A percentile compares a stretch with the other conserved stretches of the same genome.
Evolutionary conservation across 2,797 vertebrate species (phyloP).

Genomic region (Distichodus sexfasciatus): DNA sequence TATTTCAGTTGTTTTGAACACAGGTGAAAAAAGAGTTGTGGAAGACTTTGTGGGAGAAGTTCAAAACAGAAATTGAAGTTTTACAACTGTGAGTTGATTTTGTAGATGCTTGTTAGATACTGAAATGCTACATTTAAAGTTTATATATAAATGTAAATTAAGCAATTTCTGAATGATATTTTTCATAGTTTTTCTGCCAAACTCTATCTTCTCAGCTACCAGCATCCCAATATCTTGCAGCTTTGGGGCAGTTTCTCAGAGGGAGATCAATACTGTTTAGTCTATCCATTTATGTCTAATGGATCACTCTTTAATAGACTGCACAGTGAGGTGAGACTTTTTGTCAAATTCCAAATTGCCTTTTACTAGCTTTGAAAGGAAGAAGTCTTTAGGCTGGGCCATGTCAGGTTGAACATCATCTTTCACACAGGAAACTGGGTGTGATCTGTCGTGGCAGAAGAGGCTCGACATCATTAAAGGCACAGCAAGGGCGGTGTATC

Average conservation of each 20-base stretch:
- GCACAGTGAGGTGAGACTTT: conserved; percentile 62
- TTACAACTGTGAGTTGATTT: conserved; percentile 68
- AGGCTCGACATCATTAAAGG: conserved; percentile 66
- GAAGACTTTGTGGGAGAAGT: conserved; percentile 71
- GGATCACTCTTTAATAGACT: conserved; percentile 71
- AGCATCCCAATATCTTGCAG: conserved; percentile 71
- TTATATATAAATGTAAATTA: too few relatives aligned
- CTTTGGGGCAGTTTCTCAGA: conserved; percentile 66
- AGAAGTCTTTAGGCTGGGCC: not conserved
- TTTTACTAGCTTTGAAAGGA: not conserved
- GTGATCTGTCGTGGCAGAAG: conserved; percentile 63
- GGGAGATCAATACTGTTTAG: conserved; percentile 63
- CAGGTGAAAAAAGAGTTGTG: conserved; percentile 58
- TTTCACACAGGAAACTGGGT: conserved; percentile 41
- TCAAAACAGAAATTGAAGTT: conserved; percentile 74
- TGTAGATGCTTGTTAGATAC: not conserved
- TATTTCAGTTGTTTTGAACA: not conserved
- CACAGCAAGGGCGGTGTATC: conserved; percentile 60
- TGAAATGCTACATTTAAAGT: not conserved
- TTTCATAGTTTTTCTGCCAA: not conserved
- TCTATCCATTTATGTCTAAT: conserved; percentile 70
- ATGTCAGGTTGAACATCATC: not conserved
- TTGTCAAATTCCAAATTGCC: not conserved
- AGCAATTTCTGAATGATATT: too few relatives aligned
- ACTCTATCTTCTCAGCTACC: conserved; percentile 53